A percentile compares a stretch with the other conserved stretches of the same genome.
phyloP scores from a whole-genome alignment of 2,888 invertebrate genomes.

The Scotopteryx bipunctaria region DNA sequence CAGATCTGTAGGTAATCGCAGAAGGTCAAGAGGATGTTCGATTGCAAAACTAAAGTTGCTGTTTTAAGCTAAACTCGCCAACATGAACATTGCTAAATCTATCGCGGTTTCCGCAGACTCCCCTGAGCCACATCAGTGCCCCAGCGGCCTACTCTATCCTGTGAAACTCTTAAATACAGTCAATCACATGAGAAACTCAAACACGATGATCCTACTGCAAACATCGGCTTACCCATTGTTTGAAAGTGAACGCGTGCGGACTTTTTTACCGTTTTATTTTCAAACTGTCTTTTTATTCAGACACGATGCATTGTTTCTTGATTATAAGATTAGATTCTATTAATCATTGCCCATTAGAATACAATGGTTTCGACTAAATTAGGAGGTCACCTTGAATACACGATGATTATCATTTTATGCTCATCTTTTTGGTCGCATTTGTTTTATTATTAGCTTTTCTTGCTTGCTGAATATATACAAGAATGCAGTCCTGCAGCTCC shows the following conservation, averaged over 20 bases:
- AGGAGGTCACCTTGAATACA: constrained; percentile 19
- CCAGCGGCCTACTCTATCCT: constrained; percentile 22
- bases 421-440: constrained; percentile 2
- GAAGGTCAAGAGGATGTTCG: too few species aligned
- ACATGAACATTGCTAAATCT: constrained; percentile 4
- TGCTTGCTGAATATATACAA: constrained; percentile 24
- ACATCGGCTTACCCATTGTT: constrained; percentile 67
- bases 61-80: not conserved
- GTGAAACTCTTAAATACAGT: constrained; percentile 35
- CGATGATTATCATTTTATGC: constrained; percentile 1
- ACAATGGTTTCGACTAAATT: constrained; percentile 17
- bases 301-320: constrained; percentile 31
- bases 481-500: constrained; percentile 29
- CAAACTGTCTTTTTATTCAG: constrained; percentile 38
- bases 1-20: too few species aligned
- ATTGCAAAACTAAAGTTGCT: not conserved
- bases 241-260: constrained; percentile 57
- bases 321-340: constrained; percentile 23
- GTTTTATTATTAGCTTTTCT: constrained; percentile 1
- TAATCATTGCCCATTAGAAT: constrained; percentile 19
- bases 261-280: constrained; percentile 48
- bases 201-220: constrained; percentile 70
- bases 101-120: constrained; percentile 9
- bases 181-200: constrained; percentile 70
- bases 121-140: constrained; percentile 11